Percentiles rank a stretch among this genome's conserved stretches.
These are phyloP conservation scores for Acanthurus tractus DNA, from an alignment of 2,797 vertebrate genomes.

Conservation along the genomic window DNA sequence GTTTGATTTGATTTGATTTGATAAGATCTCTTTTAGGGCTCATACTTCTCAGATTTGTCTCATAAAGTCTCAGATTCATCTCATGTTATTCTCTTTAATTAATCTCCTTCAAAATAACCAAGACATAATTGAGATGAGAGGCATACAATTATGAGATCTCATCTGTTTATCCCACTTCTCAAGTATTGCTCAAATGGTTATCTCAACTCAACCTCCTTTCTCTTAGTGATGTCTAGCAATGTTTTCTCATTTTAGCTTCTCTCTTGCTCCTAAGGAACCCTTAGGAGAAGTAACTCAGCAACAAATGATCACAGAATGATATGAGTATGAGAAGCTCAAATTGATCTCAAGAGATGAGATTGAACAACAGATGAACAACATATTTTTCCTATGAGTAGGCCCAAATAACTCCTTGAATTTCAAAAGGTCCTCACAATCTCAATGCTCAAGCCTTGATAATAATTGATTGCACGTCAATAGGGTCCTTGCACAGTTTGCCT, in stretches of 20 bases:
- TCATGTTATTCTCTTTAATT: slow-evolving; percentile 27
- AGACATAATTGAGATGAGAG: slow-evolving; percentile 34
- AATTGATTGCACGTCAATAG: no score
- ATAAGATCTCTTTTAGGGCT: slow-evolving; percentile 18
- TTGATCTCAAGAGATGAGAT: neutral
- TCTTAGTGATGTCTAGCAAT: neutral
- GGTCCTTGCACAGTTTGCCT: no score
- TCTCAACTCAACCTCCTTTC: slow-evolving; percentile 15
- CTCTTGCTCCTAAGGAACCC: slow-evolving; percentile 36
- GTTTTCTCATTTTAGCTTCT: slow-evolving; percentile 18
- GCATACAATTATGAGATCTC: slow-evolving; percentile 31
- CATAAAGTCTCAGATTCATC: slow-evolving; percentile 34
- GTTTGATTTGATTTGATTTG: no score
- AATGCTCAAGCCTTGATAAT: no score
- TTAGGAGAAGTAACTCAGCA: slow-evolving; percentile 40
- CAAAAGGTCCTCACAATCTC: no score
- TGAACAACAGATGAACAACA: neutral
- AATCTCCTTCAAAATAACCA: slow-evolving; percentile 8
- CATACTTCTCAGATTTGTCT: slow-evolving; percentile 37
- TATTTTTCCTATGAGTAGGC: neutral
- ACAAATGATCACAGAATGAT: neutral
- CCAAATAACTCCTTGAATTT: no score
- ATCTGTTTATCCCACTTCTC: slow-evolving; percentile 34
- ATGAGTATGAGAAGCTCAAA: neutral
- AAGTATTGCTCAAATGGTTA: slow-evolving; percentile 4